Evolutionary conservation across 1,140 invertebrate species (phyloP).

Genomic region (Calosoma granatense): DNA sequence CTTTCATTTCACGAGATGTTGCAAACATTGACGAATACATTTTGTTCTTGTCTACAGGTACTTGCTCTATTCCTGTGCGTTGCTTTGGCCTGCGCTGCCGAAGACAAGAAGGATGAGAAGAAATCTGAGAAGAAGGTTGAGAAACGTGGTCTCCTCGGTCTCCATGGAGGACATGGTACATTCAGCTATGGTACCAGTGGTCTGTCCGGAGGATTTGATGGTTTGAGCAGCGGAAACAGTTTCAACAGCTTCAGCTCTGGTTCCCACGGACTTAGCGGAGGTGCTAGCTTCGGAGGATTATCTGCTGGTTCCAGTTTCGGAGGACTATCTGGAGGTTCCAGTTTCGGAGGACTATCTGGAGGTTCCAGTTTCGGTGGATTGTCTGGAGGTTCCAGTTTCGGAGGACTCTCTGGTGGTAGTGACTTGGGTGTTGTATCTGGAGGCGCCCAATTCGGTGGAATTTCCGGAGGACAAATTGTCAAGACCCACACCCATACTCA

Average conservation of each 20-base stretch:
- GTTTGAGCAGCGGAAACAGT: background rate
- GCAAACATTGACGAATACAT: too few species aligned
- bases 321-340: slow-evolving; percentile 7
- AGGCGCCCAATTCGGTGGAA: background rate
- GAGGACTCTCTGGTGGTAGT: background rate
- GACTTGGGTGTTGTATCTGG: too few species aligned
- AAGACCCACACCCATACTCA: slow-evolving; percentile 21
- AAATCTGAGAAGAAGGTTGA: slow-evolving; percentile 13
- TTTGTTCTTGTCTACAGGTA: too few species aligned
- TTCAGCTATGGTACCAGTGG: background rate
- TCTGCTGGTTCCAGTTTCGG: too few species aligned
- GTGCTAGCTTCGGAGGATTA: background rate
- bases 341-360: background rate
- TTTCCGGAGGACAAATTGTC: background rate
- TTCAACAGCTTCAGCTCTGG: background rate
- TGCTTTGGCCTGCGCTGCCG: background rate
- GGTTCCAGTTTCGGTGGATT: background rate
- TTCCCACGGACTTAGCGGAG: background rate
- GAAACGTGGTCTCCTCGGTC: slow-evolving; percentile 18
- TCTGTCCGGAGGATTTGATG: background rate
- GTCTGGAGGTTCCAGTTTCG: background rate
- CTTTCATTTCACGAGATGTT: too few species aligned
- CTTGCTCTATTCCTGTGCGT: background rate
- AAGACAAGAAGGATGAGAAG: background rate
- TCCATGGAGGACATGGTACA: slow-evolving; percentile 13